Conservation (phyloP, 2,113 vertebrate genomes). For the Nematolebias whitei region DNA sequence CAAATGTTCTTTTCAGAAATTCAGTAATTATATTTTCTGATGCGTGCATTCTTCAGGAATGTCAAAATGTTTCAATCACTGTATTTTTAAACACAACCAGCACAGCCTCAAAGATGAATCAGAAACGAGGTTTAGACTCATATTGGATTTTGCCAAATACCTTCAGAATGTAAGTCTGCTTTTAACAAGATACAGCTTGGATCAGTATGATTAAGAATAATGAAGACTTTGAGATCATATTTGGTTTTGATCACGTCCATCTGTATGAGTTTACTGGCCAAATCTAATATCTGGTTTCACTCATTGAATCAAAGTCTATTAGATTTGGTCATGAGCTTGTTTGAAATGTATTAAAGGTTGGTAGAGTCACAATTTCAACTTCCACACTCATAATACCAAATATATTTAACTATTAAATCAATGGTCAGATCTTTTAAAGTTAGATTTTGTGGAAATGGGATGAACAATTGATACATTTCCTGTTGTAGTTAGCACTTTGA, state of each 20-base stretch:
- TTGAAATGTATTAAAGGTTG: too few species aligned
- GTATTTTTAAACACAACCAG: not conserved
- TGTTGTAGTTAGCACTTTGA: too few species aligned
- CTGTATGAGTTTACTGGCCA: constrained; percentile 22
- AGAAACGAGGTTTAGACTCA: constrained; percentile 20
- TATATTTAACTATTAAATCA: too few species aligned
- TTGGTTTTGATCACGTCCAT: constrained; percentile 37
- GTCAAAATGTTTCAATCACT: too few species aligned
- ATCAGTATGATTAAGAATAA: constrained; percentile 12
- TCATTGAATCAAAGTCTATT: not conserved
- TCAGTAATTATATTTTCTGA: too few species aligned
- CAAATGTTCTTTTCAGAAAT: too few species aligned
- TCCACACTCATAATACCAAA: too few species aligned
- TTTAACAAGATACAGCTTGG: constrained; percentile 16
- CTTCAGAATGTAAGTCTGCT: constrained; percentile 14
- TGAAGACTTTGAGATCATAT: constrained; percentile 23
- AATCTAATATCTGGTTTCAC: constrained; percentile 18
- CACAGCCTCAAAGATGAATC: constrained; percentile 29
- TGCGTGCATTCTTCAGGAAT: too few species aligned
- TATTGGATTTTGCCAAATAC: constrained; percentile 21
- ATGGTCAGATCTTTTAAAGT: too few species aligned
- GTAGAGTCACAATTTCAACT: too few species aligned
- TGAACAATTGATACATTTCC: too few species aligned
- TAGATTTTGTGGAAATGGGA: too few species aligned
- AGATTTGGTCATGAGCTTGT: constrained; percentile 1